A percentile compares a stretch with the other conserved stretches of the same genome.
Conservation (phyloP, 1,140 invertebrate species). For the Eriosoma lanigerum region DNA sequence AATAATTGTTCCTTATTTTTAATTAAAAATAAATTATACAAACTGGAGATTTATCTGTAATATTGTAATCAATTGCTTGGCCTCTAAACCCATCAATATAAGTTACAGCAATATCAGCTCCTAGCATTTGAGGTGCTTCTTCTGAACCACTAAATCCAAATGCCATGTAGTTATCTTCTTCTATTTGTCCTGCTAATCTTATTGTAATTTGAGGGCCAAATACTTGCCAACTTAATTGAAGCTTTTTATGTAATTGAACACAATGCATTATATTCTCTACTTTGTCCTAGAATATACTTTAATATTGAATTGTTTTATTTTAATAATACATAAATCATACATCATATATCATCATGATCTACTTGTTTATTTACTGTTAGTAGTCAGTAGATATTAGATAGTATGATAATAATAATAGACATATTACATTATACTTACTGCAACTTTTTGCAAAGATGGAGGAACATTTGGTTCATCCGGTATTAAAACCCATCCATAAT, state of each 20-base stretch:
- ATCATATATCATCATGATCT: too few species aligned
- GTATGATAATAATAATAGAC: too few species aligned
- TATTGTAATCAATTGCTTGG: slow-evolving; percentile 79
- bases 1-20: too few species aligned
- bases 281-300: slow-evolving; percentile 32
- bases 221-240: slow-evolving; percentile 86
- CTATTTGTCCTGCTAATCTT: slow-evolving; percentile 75
- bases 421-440: slow-evolving; percentile 56
- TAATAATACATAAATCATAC: too few species aligned
- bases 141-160: slow-evolving; percentile 81
- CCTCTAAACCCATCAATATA: slow-evolving; percentile 73
- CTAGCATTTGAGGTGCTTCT: slow-evolving; percentile 76
- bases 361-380: too few species aligned
- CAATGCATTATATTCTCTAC: slow-evolving; percentile 64
- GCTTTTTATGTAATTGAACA: slow-evolving; percentile 77
- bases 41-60: slow-evolving; percentile 79
- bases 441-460: slow-evolving; percentile 69
- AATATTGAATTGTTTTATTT: not conserved
- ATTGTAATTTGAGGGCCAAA: slow-evolving; percentile 87
- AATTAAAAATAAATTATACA: slow-evolving; percentile 55
- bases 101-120: slow-evolving; percentile 78
- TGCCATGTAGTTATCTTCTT: slow-evolving; percentile 78
- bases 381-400: too few species aligned
- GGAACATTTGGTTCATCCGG: slow-evolving; percentile 82
- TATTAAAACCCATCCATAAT: slow-evolving; percentile 77